Percentiles rank a stretch among this genome's conserved stretches.
Conservation (phyloP, 1,140 invertebrate species). For the Calycopis cecrops region DNA sequence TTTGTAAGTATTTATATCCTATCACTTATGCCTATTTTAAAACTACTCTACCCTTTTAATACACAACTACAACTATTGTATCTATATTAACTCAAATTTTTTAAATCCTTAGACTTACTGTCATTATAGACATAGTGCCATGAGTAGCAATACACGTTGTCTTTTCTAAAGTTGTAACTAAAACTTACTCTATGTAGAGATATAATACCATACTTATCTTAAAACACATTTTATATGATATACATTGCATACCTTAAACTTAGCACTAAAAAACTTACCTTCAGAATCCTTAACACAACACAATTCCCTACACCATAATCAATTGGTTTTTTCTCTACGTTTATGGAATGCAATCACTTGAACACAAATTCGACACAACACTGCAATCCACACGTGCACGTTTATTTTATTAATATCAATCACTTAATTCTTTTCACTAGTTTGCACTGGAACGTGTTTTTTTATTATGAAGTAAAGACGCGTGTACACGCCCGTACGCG, state of each 20-base stretch:
- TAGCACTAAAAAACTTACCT: conserved; percentile 37
- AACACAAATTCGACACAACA: conserved; percentile 42
- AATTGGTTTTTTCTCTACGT: conserved; percentile 35
- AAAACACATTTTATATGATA: too few relatives aligned
- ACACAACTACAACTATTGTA: too few relatives aligned
- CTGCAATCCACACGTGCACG: conserved; percentile 59
- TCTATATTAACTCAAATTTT: too few relatives aligned
- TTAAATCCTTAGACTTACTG: too few relatives aligned
- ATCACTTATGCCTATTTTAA: too few relatives aligned
- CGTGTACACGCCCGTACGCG: conserved; percentile 25
- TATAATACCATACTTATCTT: conserved; percentile 1
- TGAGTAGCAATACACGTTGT: too few relatives aligned
- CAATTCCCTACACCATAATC: conserved; percentile 47
- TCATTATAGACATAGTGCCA: too few relatives aligned
- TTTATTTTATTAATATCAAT: conserved; percentile 22
- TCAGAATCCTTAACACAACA: conserved; percentile 57
- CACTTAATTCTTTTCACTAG: conserved; percentile 20
- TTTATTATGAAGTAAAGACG: conserved; percentile 17
- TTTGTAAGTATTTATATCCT: too few relatives aligned
- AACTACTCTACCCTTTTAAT: too few relatives aligned
- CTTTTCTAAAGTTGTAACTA: background rate
- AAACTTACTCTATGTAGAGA: background rate
- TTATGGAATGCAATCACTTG: conserved; percentile 22
- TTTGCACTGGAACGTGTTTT: conserved; percentile 39
- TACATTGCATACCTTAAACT: too few relatives aligned